Percentiles rank a stretch among this genome's conserved stretches.
These are phyloP conservation scores for Ctenoplectra terminalis DNA, from an alignment of 1,140 invertebrate genomes.

Conservation along the genomic window DNA sequence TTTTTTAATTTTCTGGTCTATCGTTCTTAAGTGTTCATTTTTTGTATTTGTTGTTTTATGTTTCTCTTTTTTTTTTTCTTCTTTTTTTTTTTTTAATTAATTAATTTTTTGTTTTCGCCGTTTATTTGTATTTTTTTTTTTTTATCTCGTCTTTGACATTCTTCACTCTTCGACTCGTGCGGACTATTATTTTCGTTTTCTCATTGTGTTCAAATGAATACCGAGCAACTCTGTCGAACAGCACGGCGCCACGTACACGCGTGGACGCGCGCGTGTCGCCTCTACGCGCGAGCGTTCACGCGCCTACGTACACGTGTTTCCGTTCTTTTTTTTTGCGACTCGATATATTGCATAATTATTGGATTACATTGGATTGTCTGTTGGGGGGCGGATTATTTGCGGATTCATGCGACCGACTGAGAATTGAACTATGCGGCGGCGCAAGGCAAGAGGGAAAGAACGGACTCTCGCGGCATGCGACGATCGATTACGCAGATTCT, in stretches of 20 bases:
- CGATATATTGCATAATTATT: constrained; percentile 35
- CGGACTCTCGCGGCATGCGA: constrained; percentile 67
- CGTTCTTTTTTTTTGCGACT: constrained; percentile 55
- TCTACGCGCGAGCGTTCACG: constrained; percentile 36
- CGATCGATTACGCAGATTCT: constrained; percentile 51
- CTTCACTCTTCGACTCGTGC: constrained; percentile 35
- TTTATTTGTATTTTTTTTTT: constrained; percentile 34
- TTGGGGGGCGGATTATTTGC: constrained; percentile 74
- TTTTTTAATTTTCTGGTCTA: constrained; percentile 74
- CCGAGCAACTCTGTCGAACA: constrained; percentile 42
- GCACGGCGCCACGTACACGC: constrained; percentile 25
- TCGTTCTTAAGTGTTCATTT: constrained; percentile 68
- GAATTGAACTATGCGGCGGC: neutral
- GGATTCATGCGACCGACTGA: constrained; percentile 79
- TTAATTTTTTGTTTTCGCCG: constrained; percentile 19
- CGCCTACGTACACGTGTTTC: constrained; percentile 31
- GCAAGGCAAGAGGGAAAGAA: constrained; percentile 77
- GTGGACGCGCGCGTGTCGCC: neutral
- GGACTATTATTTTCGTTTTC: constrained; percentile 7
- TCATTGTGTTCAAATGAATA: constrained; percentile 36
- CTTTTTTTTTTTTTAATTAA: constrained; percentile 31
- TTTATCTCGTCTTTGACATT: constrained; percentile 30
- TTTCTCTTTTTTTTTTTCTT: constrained; percentile 29
- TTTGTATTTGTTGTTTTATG: constrained; percentile 47
- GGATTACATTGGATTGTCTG: constrained; percentile 81